Conservation (phyloP, 2,888 invertebrate genomes). For the Papilio demoleus region DNA sequence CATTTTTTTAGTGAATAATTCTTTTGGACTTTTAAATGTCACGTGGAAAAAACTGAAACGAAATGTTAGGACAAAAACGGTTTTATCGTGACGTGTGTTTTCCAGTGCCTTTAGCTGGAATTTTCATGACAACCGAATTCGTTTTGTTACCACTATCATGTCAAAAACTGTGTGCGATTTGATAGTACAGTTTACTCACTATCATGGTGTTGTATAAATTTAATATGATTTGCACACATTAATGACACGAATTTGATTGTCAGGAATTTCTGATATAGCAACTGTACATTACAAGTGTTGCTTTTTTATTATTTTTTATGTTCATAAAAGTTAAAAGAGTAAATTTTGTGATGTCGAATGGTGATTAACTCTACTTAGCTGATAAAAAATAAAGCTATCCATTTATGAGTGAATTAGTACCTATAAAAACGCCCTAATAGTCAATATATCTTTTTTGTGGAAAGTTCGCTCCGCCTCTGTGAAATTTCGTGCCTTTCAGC, state of each 20-base stretch:
- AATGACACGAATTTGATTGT: too few species aligned
- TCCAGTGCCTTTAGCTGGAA: not conserved
- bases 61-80: conserved; percentile 6
- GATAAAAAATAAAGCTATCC: conserved; percentile 10
- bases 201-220: too few species aligned
- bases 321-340: too few species aligned
- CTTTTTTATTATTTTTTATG: too few species aligned
- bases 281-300: too few species aligned
- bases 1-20: not conserved
- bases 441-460: conserved; percentile 33
- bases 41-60: not conserved
- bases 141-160: too few species aligned
- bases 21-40: conserved; percentile 9
- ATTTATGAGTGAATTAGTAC: conserved; percentile 27
- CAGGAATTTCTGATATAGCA: too few species aligned
- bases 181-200: too few species aligned
- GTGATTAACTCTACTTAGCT: not conserved
- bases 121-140: not conserved
- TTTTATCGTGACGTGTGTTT: conserved; percentile 17
- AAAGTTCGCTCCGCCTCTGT: conserved; percentile 23
- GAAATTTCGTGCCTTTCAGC: not conserved
- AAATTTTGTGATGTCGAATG: not conserved
- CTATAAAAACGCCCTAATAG: conserved; percentile 31
- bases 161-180: too few species aligned
- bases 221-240: too few species aligned